Evolutionary conservation across 2,888 invertebrate genomes (phyloP).

Genomic region (Epirrhoe tristata): DNA sequence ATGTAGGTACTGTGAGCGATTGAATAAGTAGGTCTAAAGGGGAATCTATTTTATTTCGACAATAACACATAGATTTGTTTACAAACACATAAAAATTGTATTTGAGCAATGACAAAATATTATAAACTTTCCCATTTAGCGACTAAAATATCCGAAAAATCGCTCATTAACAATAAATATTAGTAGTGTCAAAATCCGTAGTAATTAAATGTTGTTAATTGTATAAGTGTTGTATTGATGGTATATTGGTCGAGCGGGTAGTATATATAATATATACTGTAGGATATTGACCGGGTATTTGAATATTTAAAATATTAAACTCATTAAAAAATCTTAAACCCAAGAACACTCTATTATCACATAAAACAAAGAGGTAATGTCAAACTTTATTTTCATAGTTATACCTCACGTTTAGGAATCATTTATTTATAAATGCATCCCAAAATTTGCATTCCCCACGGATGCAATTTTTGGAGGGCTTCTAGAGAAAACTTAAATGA

Average conservation of each 20-base stretch:
- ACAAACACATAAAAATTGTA: background rate
- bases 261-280: slow-evolving; percentile 38
- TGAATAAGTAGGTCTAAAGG: background rate
- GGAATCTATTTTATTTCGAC: background rate
- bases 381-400: too few species aligned
- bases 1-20: background rate
- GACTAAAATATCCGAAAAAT: slow-evolving; percentile 12
- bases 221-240: slow-evolving; percentile 44
- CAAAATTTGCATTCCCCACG: too few species aligned
- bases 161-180: slow-evolving; percentile 34
- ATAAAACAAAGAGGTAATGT: too few species aligned
- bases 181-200: slow-evolving; percentile 40
- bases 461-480: too few species aligned
- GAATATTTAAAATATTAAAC: background rate
- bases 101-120: too few species aligned
- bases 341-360: too few species aligned
- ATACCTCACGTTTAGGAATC: too few species aligned
- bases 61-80: background rate
- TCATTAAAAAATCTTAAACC: too few species aligned
- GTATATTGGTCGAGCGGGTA: slow-evolving; percentile 12
- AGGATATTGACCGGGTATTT: slow-evolving; percentile 21
- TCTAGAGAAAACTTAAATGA: too few species aligned
- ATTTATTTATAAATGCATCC: too few species aligned
- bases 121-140: background rate
- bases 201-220: slow-evolving; percentile 44